Percentiles rank a stretch among this genome's conserved stretches.
Evolutionary conservation across 2,888 invertebrate genomes (phyloP).

Genomic region (Xestoiulus laeticollis): DNA sequence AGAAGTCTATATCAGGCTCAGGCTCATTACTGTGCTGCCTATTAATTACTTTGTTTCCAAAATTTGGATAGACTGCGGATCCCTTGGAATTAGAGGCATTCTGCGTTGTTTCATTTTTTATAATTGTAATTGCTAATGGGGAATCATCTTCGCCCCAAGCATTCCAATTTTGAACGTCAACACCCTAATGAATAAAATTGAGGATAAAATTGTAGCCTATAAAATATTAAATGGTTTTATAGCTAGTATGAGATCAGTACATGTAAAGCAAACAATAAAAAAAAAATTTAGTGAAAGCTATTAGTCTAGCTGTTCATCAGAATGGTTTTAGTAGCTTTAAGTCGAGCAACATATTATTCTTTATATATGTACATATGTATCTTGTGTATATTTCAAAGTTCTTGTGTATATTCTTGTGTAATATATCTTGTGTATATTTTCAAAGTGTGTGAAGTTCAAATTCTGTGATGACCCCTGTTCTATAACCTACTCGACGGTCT

Average conservation of each 20-base stretch:
- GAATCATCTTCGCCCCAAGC: slow-evolving; percentile 48
- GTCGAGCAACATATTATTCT: no score
- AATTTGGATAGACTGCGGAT: slow-evolving; percentile 5
- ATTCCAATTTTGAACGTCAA: slow-evolving; percentile 45
- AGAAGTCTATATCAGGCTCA: slow-evolving; percentile 51
- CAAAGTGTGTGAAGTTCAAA: no score
- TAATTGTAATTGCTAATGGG: slow-evolving; percentile 40
- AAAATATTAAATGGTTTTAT: no score
- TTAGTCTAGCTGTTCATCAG: no score
- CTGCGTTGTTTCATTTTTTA: slow-evolving; percentile 36
- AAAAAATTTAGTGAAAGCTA: background rate
- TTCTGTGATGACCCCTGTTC: no score
- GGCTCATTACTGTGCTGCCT: slow-evolving; percentile 38
- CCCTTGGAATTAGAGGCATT: background rate
- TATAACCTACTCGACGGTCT: no score
- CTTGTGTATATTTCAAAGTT: no score
- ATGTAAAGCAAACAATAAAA: background rate
- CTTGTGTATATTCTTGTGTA: no score
- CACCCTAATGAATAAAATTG: background rate
- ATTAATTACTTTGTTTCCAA: background rate
- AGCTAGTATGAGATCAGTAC: no score
- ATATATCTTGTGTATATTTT: no score
- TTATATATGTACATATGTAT: no score
- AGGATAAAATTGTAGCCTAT: background rate
- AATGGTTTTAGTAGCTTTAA: no score